Base-by-base conservation (phyloP, 1,140 invertebrate genomes). In the Hylaeus anthracinus region DNA sequence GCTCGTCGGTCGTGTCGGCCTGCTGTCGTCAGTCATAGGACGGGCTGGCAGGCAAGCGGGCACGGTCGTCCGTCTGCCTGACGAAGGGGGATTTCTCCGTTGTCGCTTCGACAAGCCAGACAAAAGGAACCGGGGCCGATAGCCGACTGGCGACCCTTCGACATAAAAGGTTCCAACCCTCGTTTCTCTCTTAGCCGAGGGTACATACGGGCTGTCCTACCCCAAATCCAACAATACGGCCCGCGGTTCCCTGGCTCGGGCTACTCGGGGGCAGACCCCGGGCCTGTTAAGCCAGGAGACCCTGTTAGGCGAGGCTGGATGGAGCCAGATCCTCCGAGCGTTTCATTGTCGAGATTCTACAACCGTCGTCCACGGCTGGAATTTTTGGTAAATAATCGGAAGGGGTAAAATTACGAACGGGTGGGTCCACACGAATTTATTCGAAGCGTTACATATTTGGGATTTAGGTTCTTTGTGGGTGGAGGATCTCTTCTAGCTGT, bases 131-230 rank as follows among this genome's bases (percentile, higher is more conserved):
- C 81, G 81, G 85, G 73, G 53, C 84, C 79, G 70, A 73, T 73
- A 76, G 82, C 83, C 81, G 84, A 81, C 83, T 64, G 70, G 82
- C 82, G 82, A 84, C 86, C 89, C 85, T 83, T 81, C 72, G 72
- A 66, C 78, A 89, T 90, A 83, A 90, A 90, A 88, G 89, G 83
- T 70, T 90, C 86, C 82, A 88, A 90, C 89, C 88, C 89, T 90
- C 88, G 70, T 88, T 76, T 75, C 66, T 73, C 70, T 86, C 71
- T 43, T 41, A 45, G 64, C 70, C 26, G 63, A 74, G 86, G 79
- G 72, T 79, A 79, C 76, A 71, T 70, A 81, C 77, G 83, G 83
- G 83, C 65, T 79, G 60, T 66, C 73, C 66, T 82, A 85, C 71
- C 85, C 88, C 41, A 72, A 87, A 83, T 53, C 55, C 66, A 87